Conservation (phyloP, 2,113 vertebrate species). For the Amblyornis subalaris region DNA sequence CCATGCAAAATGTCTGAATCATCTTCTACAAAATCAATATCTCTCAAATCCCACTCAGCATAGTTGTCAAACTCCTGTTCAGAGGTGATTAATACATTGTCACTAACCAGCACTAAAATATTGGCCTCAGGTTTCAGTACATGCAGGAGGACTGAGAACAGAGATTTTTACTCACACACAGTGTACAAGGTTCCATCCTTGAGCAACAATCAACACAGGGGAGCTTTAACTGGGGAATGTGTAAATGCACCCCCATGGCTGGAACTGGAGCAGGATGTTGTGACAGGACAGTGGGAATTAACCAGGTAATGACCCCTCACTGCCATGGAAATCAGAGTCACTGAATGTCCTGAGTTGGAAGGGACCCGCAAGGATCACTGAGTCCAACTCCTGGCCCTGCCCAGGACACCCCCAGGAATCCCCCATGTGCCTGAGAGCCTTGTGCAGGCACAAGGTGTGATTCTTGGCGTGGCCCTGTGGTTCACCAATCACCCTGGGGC, state of each 20-base stretch:
- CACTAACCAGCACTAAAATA: background rate
- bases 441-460: background rate
- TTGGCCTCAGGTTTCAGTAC: background rate
- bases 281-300: background rate
- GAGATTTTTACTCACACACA: background rate
- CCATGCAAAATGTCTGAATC: constrained; percentile 95
- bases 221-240: background rate
- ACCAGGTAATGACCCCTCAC: background rate
- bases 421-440: background rate
- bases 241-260: background rate
- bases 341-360: background rate
- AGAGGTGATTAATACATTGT: background rate
- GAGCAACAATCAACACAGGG: background rate
- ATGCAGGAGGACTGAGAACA: background rate
- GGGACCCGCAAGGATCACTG: background rate
- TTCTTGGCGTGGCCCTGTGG: background rate
- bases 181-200: background rate
- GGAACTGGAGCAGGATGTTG: background rate
- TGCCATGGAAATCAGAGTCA: background rate
- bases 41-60: constrained; percentile 98
- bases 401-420: background rate
- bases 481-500: background rate
- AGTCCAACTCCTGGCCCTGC: background rate
- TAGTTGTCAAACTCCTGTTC: constrained; percentile 98
- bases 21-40: constrained; percentile 98